These are phyloP conservation scores for Drosophila sucinea DNA, from an alignment of 1,140 invertebrate genomes.

Conservation along the genomic window DNA sequence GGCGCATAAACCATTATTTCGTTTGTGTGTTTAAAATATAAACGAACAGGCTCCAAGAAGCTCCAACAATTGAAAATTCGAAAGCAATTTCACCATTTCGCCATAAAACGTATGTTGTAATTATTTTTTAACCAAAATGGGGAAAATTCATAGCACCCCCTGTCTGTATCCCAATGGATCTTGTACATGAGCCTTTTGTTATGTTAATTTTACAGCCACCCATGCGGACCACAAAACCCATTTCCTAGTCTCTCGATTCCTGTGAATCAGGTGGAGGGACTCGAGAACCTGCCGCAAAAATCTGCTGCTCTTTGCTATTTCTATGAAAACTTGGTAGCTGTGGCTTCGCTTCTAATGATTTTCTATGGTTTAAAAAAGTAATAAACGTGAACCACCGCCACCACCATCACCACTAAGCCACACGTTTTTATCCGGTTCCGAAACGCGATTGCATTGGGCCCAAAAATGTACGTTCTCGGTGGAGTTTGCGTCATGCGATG, in stretches of 20 bases:
- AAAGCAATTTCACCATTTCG: constrained; percentile 21
- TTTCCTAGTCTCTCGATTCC: not conserved
- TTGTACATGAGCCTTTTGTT: constrained; percentile 37
- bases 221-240: not conserved
- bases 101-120: constrained; percentile 65
- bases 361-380: constrained; percentile 57
- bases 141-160: constrained; percentile 21
- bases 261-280: constrained; percentile 19
- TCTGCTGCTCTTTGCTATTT: constrained; percentile 66
- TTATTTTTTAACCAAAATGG: constrained; percentile 59
- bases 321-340: constrained; percentile 79
- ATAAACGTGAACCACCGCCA: constrained; percentile 1
- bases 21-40: constrained; percentile 82
- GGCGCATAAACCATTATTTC: constrained; percentile 52
- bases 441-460: constrained; percentile 17
- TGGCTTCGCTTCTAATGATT: constrained; percentile 74
- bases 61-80: not conserved
- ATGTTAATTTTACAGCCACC: constrained; percentile 71
- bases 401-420: not conserved
- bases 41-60: constrained; percentile 80
- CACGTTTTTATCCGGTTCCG: constrained; percentile 11
- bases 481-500: constrained; percentile 81
- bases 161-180: no score
- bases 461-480: constrained; percentile 72
- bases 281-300: constrained; percentile 18